These are phyloP conservation scores for Atopsyche davidsoni DNA, from an alignment of 1,140 invertebrate species.

Conservation along the genomic window DNA sequence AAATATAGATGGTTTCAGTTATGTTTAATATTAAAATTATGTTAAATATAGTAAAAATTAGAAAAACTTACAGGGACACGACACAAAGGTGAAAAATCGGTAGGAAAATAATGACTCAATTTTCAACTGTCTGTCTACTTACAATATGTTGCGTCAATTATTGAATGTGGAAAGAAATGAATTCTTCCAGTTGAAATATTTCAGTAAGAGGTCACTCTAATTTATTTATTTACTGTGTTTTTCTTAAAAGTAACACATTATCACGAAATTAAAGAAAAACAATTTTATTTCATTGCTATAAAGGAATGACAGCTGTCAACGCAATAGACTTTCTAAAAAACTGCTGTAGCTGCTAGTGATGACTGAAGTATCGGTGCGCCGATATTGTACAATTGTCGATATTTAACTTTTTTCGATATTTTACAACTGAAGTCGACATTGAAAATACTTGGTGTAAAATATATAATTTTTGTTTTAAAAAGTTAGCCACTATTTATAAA, in stretches of 20 bases:
- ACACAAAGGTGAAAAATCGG: neutral
- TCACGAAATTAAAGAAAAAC: constrained; percentile 4
- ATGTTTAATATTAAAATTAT: neutral
- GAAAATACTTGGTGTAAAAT: too few relatives aligned
- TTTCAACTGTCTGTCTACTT: constrained; percentile 6
- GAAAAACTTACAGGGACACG: neutral
- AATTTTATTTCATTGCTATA: constrained; percentile 13
- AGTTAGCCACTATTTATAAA: too few relatives aligned
- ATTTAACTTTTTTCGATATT: too few relatives aligned
- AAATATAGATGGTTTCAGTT: neutral
- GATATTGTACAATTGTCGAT: too few relatives aligned
- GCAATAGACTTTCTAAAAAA: constrained; percentile 20
- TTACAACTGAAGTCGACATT: too few relatives aligned
- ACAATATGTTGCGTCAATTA: constrained; percentile 22
- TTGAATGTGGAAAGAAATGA: constrained; percentile 1
- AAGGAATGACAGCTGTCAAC: constrained; percentile 21
- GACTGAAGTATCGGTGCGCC: too few relatives aligned
- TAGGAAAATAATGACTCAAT: neutral
- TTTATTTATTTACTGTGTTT: constrained; percentile 1
- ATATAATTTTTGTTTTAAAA: too few relatives aligned
- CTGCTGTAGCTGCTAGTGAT: too few relatives aligned
- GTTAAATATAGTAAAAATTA: neutral
- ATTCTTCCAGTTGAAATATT: too few relatives aligned
- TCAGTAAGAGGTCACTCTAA: neutral
- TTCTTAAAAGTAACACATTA: constrained; percentile 17